These are phyloP conservation scores for Rotaria magnacalcarata DNA, from an alignment of 2,888 invertebrate genomes.

Conservation along the genomic window DNA sequence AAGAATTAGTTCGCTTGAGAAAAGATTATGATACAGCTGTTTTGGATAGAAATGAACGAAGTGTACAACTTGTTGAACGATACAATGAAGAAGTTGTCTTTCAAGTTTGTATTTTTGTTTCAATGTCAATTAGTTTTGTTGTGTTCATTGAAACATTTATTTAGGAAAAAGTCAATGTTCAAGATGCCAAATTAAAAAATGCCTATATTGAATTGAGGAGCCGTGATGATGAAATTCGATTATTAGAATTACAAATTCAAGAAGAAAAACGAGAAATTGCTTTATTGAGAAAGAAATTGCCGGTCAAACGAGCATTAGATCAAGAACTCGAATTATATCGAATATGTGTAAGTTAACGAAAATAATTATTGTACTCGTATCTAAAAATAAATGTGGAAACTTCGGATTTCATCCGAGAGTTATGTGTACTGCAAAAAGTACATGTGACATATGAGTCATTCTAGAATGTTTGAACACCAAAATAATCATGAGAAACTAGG, in stretches of 20 bases:
- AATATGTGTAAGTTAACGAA: conserved; percentile 50
- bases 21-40: conserved; percentile 57
- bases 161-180: conserved; percentile 57
- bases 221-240: conserved; percentile 57
- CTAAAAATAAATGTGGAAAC: no score
- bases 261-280: conserved; percentile 55
- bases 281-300: conserved; percentile 53
- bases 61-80: conserved; percentile 58
- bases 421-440: no score
- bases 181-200: conserved; percentile 58
- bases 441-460: no score
- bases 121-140: conserved; percentile 48
- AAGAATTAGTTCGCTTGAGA: conserved; percentile 57
- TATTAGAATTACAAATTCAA: conserved; percentile 54
- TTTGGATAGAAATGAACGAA: conserved; percentile 58
- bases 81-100: conserved; percentile 53
- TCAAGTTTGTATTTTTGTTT: conserved; percentile 52
- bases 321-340: conserved; percentile 56
- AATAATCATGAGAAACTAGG: no score
- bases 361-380: no score
- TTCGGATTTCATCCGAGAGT: no score
- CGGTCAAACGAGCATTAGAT: conserved; percentile 54
- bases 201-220: conserved; percentile 57
- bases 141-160: background rate
- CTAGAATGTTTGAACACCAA: no score